Conservation (phyloP, 1,140 invertebrate genomes). For the Bombus affinis region DNA sequence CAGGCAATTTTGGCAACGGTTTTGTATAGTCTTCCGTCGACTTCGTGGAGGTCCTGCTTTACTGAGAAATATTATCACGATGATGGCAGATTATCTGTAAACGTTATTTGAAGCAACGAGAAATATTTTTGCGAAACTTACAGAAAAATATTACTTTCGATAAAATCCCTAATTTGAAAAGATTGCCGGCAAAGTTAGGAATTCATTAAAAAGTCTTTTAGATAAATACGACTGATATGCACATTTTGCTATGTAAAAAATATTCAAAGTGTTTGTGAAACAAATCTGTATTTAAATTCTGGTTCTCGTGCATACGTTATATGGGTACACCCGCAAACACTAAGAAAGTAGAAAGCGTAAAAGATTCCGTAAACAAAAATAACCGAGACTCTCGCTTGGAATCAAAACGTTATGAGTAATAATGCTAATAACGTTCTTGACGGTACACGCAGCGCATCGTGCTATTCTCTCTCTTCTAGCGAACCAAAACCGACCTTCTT, state of each 20-base stretch:
- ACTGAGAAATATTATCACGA: neutral
- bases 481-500: neutral
- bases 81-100: neutral
- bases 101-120: neutral
- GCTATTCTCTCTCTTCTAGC: neutral
- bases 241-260: too few species aligned
- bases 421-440: constrained; percentile 26
- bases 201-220: too few species aligned
- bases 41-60: constrained; percentile 8
- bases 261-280: too few species aligned
- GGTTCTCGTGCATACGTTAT: neutral
- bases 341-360: neutral
- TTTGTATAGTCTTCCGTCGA: neutral
- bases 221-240: too few species aligned
- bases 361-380: neutral
- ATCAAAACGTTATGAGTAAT: constrained; percentile 28
- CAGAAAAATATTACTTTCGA: neutral
- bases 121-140: neutral
- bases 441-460: neutral
- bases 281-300: too few species aligned
- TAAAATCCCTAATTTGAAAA: too few species aligned
- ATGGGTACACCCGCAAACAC: fast-evolving
- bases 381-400: neutral
- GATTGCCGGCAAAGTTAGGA: too few species aligned
- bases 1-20: neutral